Percentiles rank a stretch among this genome's conserved stretches.
These are phyloP conservation scores for Mycteria americana DNA, from an alignment of 2,797 vertebrate species.

Conservation along the genomic window DNA sequence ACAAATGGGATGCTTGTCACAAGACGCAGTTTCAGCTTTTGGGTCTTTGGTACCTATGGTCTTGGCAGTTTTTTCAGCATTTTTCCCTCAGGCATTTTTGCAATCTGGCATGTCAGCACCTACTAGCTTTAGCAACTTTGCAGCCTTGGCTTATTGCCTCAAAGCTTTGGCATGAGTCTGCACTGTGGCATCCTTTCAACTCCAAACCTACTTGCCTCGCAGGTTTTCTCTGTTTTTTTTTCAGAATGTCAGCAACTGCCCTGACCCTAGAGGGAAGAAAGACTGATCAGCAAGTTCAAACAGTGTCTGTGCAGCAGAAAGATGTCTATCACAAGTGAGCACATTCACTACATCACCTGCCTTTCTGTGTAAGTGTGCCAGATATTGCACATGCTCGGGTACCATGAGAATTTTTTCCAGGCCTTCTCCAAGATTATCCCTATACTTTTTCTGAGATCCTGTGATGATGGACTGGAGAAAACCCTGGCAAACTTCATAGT, in stretches of 20 bases:
- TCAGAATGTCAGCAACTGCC: constrained; percentile 51
- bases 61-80: constrained; percentile 2
- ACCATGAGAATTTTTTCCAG: neutral
- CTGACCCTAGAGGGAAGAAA: constrained; percentile 6
- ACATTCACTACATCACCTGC: neutral
- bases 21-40: neutral
- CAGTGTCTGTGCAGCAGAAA: constrained; percentile 36
- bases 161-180: constrained; percentile 47
- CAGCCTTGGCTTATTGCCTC: constrained; percentile 36
- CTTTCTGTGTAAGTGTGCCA: neutral
- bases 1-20: neutral
- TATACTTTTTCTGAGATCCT: neutral
- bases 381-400: neutral
- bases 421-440: neutral
- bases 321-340: constrained; percentile 45
- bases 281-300: constrained; percentile 47
- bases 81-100: constrained; percentile 26
- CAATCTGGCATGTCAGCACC: constrained; percentile 23
- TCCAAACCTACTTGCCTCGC: constrained; percentile 37
- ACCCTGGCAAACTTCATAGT: neutral
- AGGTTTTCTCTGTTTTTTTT: constrained; percentile 36
- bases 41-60: neutral
- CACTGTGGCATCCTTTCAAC: constrained; percentile 48
- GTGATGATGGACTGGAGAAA: neutral
- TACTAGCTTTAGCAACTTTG: constrained; percentile 44